Evolutionary conservation across 2,113 vertebrate species (phyloP).

Genomic region (Cyprinodon variegatus): DNA sequence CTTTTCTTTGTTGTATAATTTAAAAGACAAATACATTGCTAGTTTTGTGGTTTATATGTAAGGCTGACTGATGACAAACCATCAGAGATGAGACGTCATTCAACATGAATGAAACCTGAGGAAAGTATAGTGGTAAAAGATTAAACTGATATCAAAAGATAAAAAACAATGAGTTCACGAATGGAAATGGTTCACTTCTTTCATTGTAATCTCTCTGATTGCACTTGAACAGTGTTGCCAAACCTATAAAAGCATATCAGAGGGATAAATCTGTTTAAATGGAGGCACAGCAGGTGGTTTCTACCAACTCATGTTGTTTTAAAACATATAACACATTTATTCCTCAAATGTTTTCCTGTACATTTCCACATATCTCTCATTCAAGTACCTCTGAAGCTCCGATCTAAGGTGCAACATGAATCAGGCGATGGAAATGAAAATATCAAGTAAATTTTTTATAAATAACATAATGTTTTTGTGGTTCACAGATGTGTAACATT

Average conservation of each 20-base stretch:
- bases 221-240: constrained; percentile 35
- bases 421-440: constrained; percentile 15
- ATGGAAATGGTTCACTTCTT: constrained; percentile 19
- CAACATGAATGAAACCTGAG: constrained; percentile 66
- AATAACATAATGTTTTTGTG: constrained; percentile 21
- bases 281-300: constrained; percentile 28
- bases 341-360: background rate
- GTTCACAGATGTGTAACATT: constrained; percentile 18
- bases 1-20: background rate
- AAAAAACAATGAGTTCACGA: constrained; percentile 9
- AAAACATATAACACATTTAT: background rate
- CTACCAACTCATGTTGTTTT: constrained; percentile 4
- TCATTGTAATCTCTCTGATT: constrained; percentile 16
- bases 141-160: constrained; percentile 4
- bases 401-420: constrained; percentile 20
- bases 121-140: constrained; percentile 33
- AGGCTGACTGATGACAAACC: constrained; percentile 56
- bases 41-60: constrained; percentile 27
- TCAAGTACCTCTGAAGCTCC: constrained; percentile 25
- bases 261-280: constrained; percentile 33
- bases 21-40: constrained; percentile 7
- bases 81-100: constrained; percentile 57
- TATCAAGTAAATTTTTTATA: constrained; percentile 52
- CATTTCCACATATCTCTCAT: background rate
- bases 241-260: constrained; percentile 12